phyloP scores from a whole-genome alignment of 2,888 invertebrate species.

The Aricia artaxerxes region DNA sequence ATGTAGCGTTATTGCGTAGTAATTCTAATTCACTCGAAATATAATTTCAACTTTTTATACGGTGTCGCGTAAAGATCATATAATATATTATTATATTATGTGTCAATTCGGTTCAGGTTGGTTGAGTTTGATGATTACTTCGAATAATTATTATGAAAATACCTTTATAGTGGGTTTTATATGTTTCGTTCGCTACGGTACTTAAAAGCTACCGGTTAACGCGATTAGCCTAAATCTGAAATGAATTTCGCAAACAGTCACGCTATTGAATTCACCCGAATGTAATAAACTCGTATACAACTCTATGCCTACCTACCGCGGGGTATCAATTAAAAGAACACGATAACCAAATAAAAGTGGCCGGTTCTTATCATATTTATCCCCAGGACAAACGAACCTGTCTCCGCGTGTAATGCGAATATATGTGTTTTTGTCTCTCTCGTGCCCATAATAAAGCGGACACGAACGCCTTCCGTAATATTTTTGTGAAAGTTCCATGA shows the following conservation, averaged over 20 bases:
- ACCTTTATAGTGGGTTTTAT: not conserved
- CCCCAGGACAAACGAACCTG: constrained; percentile 27
- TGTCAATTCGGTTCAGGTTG: no score
- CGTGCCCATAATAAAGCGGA: constrained; percentile 58
- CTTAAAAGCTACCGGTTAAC: constrained; percentile 10
- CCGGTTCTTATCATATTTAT: constrained; percentile 25
- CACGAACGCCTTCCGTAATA: constrained; percentile 64
- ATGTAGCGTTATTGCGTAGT: not conserved
- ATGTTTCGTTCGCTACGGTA: not conserved
- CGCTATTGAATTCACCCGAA: not conserved
- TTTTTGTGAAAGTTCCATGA: constrained; percentile 78
- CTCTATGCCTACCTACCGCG: not conserved
- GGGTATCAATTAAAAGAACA: constrained; percentile 9
- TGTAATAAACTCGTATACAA: not conserved
- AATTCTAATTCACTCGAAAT: not conserved
- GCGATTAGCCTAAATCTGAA: constrained; percentile 20
- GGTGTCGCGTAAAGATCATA: no score
- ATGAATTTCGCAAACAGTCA: constrained; percentile 19
- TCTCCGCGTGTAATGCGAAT: constrained; percentile 23
- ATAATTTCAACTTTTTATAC: not conserved
- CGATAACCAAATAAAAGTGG: constrained; percentile 22
- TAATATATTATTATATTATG: no score
- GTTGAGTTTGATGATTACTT: not conserved
- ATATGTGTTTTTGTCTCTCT: constrained; percentile 32
- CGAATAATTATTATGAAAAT: not conserved